Base-by-base conservation (phyloP, 2,888 invertebrate species). In the Dolichopus griseipennis region DNA sequence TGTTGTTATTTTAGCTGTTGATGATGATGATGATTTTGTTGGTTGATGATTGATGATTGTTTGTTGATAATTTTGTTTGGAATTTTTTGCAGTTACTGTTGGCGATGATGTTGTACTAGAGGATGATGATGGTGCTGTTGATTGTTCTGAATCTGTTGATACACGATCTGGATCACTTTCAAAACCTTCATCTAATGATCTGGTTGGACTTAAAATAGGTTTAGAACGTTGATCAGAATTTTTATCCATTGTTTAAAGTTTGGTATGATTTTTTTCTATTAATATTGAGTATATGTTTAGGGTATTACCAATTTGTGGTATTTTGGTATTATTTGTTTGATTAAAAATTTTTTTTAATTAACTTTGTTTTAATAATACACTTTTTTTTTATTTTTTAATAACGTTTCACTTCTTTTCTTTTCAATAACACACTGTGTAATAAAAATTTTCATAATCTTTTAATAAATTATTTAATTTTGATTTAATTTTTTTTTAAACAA, bases 101-200 rank as follows among this genome's bases (percentile, higher is more conserved):
- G 71, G 66, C n/a, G 69, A 68, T 62, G 66, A 37, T 9, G 67
- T 65, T 34, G 67, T n/a, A 10, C 68, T 62, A 4, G 66, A 34
- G 37, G 61, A 15, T 65, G 66, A 41, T 65, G 70, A 76, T 76
- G 77, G 78, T 43, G 67, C 68, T 52, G 72, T 68, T 20, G 70
- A 64, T 74, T 80, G 81, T 76, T 81, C 81, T 70, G 81, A 81
- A 77, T 81, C 81, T 52, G 81, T 82, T 70, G 81, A 81, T 75
- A 81, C 77, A 70, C 81, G 80, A 79, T 82, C 81, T 75, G 81
- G 81, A 79, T 82, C 81, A 77, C 81, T 81, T 79, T 82, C 81
- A 73, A 82, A 82, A 75, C 81, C 81, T 78, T 82, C 81, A 70
- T 82, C 81, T 69, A 82, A 78, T 72, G 81, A 82, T 77, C 81